phyloP scores from a whole-genome alignment of 2,888 invertebrate genomes.

The Ephialtes manifestator region DNA sequence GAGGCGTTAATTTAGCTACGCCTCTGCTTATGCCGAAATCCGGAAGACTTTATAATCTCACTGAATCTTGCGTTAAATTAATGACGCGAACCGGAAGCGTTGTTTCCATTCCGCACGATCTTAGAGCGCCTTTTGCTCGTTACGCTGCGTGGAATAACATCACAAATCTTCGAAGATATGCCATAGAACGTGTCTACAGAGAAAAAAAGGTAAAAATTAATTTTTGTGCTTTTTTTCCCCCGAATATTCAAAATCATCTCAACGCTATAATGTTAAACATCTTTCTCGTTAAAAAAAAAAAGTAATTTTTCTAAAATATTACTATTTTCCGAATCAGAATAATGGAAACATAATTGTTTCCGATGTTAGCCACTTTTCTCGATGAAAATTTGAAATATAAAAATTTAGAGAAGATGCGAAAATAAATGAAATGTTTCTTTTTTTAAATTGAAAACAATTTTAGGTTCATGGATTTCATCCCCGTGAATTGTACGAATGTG shows the following conservation, averaged over 20 bases:
- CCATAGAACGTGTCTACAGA: constrained; percentile 94
- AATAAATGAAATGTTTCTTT: not conserved
- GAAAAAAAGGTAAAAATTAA: constrained; percentile 90
- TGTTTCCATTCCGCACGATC: constrained; percentile 94
- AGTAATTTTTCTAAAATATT: too few relatives aligned
- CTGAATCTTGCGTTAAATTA: constrained; percentile 90
- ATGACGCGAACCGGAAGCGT: constrained; percentile 96
- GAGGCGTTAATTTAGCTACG: constrained; percentile 92
- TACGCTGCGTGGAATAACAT: constrained; percentile 94
- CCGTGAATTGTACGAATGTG: constrained; percentile 95
- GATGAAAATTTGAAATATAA: not conserved
- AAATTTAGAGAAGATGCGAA: not conserved
- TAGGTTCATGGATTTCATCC: constrained; percentile 92
- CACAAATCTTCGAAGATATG: constrained; percentile 93
- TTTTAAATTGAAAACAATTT: constrained; percentile 33
- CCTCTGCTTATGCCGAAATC: constrained; percentile 93
- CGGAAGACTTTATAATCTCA: constrained; percentile 87
- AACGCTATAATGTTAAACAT: too few relatives aligned
- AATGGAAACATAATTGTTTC: too few relatives aligned
- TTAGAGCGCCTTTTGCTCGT: constrained; percentile 93
- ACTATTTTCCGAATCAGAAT: too few relatives aligned
- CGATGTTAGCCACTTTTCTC: too few relatives aligned
- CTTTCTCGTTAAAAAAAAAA: too few relatives aligned
- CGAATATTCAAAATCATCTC: too few relatives aligned
- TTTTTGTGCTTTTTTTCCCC: constrained; percentile 8